Base-by-base conservation (phyloP, 2,113 vertebrate species). In the Notarius lentiginosus region DNA sequence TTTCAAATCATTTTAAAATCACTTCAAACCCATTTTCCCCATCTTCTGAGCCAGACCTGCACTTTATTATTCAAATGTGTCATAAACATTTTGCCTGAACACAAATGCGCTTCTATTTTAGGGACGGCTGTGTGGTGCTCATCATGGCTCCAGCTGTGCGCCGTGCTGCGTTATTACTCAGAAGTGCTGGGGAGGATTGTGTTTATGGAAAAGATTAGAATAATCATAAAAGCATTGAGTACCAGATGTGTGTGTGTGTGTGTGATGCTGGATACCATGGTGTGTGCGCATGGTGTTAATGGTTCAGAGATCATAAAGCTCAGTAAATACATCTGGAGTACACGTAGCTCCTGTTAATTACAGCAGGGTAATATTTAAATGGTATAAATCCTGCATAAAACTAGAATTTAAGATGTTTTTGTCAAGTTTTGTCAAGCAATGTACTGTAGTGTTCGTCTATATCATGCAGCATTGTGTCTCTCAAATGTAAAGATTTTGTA, bases 41-140 rank as follows among this genome's bases (percentile, higher is more conserved):
- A 9, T 56, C 65, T 51, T 53, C 63, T 22, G 65, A 53, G 63
- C 49, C 82, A 30, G 65, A 83, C 47, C 27, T 34, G 51, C 22
- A 63, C 41, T 63, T 85, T 77, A 85, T 85, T 85, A 63, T 77
- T 85, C 83, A 61, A 76, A 27, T 65, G 72, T 30, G 72, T 53
- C 84, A 85, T 76, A 63, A 86, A 56, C 76, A 47, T 84, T 53
- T 84, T 3, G 4, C 51, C 49, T 55, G 27, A 41, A 70, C 34
- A 80, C 76, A 70, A 86, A 34, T 24, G 7, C 24, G 51, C 30
- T 86, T 56, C 84, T 86, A 58, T 80, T 77, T 65, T 53, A 7
- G 61, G 58, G 14, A 63, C 41, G n/a, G 49, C 27, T 2, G 20
- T 7, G 22, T 18, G 9, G 27, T 17, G 53, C 30, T 47, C 18